Base-by-base conservation (phyloP, 1,140 invertebrate species). In the Drosophila hydei region DNA sequence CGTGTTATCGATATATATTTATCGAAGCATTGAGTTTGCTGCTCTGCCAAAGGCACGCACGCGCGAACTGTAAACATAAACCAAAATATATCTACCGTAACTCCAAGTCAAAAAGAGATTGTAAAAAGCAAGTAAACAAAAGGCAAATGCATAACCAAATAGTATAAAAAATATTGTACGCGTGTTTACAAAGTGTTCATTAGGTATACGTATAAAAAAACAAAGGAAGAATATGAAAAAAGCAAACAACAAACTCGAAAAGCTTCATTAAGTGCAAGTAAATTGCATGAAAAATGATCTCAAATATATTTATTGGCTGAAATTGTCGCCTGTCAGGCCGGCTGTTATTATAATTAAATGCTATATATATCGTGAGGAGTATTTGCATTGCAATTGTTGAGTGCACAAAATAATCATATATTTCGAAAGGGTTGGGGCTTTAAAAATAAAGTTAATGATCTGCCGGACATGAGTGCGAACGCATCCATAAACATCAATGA, bases 401-500 rank as follows among this genome's bases (percentile, higher is more conserved):
- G 30, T 42, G 45, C 60, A 58, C 52, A 48, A 68, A 36, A 61
- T 21, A 36, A 78, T 23, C 48, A 76, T 75, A 60, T 65, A 72
- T 61, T 63, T 52, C 12, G 55, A 3, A 71, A 33, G 48, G 11
- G 14, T 51, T 33, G 30, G 9, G 30, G 9, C n/a, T 64, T 65
- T 71, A 33, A 55, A 72, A 48, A 72, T 75, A 77, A 67, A 30
- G 52, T 70, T 70, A 60, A 43, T 45, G 19, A 79, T 59, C 36
- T 87, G 77, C 70, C 73, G 74, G 77, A 85, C 71, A 87, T 63
- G 36, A 74, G 59, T 59, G 56, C 45, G 61, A 72, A 67, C 19
- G 64, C 64, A 55, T 40, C 27, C 64, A 60, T 69, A 68, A 67
- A 56, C 40, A 40, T 55, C 42, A 77, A 68, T 85, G 80, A 84